A percentile compares a stretch with the other conserved stretches of the same genome.
Conservation (phyloP, 2,113 vertebrate species). For the Halcyon senegalensis region DNA sequence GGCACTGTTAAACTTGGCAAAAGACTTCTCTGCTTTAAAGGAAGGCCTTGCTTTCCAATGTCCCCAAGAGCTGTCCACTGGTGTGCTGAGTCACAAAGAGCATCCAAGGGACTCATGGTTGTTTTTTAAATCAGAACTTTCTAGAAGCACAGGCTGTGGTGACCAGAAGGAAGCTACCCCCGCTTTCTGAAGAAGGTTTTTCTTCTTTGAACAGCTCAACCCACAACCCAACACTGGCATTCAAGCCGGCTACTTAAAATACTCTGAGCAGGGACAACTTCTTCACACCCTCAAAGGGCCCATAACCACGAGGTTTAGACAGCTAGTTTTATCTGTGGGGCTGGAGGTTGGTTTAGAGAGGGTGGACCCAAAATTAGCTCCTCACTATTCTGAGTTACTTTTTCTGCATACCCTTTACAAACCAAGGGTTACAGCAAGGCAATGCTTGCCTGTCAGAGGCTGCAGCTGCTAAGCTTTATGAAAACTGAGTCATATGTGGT, state of each 20-base stretch:
- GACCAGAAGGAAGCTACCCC: background rate
- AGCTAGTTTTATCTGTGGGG: background rate
- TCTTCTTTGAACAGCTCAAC: background rate
- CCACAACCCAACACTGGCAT: background rate
- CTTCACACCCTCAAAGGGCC: background rate
- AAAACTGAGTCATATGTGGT: background rate
- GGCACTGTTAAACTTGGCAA: background rate
- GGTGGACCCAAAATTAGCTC: background rate
- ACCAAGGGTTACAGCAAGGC: background rate
- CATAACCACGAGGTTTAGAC: background rate
- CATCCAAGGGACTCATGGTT: accelerated
- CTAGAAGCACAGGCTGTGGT: background rate
- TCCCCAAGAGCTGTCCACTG: background rate
- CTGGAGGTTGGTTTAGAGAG: background rate
- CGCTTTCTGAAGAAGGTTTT: background rate
- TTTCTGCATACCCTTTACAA: background rate
- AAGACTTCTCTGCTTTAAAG: background rate
- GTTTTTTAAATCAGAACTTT: background rate
- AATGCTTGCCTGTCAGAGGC: background rate
- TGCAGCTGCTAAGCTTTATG: background rate
- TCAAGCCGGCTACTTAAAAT: background rate
- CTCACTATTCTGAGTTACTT: background rate
- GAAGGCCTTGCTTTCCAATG: background rate
- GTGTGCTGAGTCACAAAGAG: background rate
- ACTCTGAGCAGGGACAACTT: background rate